Conservation (phyloP, 2,888 invertebrate species). For the Leucoma salicis region DNA sequence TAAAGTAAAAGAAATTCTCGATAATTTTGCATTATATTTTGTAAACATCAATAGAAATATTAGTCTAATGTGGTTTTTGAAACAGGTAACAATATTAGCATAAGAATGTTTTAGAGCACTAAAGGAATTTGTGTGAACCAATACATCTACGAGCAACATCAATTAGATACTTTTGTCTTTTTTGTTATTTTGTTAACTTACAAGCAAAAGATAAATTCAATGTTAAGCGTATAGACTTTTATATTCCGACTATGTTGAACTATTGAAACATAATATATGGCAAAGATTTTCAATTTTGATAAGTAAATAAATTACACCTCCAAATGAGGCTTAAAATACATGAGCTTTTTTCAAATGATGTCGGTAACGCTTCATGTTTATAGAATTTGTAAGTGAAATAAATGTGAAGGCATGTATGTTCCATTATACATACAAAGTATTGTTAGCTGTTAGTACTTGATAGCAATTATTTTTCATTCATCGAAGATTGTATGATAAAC, state of each 20-base stretch:
- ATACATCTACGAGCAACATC: too few relatives aligned
- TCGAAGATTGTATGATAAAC: too few relatives aligned
- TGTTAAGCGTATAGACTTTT: too few relatives aligned
- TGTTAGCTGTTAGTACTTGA: slow-evolving; percentile 12
- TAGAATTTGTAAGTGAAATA: slow-evolving; percentile 18
- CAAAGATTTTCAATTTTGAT: background rate
- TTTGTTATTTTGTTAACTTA: too few relatives aligned
- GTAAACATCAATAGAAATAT: too few relatives aligned
- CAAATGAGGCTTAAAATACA: background rate
- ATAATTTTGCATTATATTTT: slow-evolving; percentile 42
- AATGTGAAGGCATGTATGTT: slow-evolving; percentile 14
- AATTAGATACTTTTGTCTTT: too few relatives aligned
- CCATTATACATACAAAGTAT: slow-evolving; percentile 29
- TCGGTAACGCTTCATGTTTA: slow-evolving; percentile 22
- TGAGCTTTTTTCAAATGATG: slow-evolving; percentile 24
- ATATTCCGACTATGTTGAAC: background rate
- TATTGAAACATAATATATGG: background rate
- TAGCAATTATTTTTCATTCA: background rate
- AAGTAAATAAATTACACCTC: background rate
- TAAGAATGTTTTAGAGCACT: too few relatives aligned
- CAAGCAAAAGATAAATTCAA: too few relatives aligned
- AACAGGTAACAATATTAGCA: too few relatives aligned
- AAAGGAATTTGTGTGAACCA: too few relatives aligned
- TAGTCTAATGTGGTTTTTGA: too few relatives aligned
- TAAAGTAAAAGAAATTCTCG: slow-evolving; percentile 59